A percentile compares a stretch with the other conserved stretches of the same genome.
Evolutionary conservation across 2,797 vertebrate species (phyloP).

Genomic region (Sebastes oblongus): DNA sequence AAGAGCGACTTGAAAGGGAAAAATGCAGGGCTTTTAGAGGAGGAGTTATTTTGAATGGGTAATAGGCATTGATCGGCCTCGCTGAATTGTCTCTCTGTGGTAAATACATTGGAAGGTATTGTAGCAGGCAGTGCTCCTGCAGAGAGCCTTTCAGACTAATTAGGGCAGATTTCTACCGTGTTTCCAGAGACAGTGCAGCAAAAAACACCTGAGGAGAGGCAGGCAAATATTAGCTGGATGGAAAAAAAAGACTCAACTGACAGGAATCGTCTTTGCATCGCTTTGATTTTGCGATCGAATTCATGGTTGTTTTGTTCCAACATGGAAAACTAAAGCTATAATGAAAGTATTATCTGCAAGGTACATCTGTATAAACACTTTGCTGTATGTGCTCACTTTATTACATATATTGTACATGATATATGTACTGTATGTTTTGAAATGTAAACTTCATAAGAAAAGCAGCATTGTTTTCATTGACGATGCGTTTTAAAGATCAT

Average conservation of each 20-base stretch:
- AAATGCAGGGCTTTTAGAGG: constrained; percentile 69
- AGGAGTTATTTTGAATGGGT: constrained; percentile 65
- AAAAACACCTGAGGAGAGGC: constrained; percentile 35
- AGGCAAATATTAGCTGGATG: constrained; percentile 7
- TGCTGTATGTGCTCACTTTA: too few relatives aligned
- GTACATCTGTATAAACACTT: not conserved
- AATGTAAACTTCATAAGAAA: not conserved
- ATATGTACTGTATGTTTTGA: not conserved
- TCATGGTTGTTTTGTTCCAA: not conserved
- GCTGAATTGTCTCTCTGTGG: constrained; percentile 60
- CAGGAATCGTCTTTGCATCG: not conserved
- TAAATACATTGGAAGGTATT: constrained; percentile 57
- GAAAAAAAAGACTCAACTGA: constrained; percentile 3
- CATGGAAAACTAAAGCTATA: not conserved
- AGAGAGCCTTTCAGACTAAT: constrained; percentile 65
- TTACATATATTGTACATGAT: not conserved
- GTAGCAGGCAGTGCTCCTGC: constrained; percentile 40
- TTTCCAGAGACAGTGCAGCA: constrained; percentile 31
- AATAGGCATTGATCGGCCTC: constrained; percentile 64
- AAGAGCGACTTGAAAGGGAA: constrained; percentile 73
- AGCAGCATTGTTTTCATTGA: not conserved
- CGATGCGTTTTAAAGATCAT: not conserved
- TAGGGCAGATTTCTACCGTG: constrained; percentile 43
- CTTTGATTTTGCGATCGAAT: not conserved
- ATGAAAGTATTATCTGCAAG: not conserved